Base-by-base conservation (phyloP, 2,113 vertebrate genomes). In the Vulpes vulpes region DNA sequence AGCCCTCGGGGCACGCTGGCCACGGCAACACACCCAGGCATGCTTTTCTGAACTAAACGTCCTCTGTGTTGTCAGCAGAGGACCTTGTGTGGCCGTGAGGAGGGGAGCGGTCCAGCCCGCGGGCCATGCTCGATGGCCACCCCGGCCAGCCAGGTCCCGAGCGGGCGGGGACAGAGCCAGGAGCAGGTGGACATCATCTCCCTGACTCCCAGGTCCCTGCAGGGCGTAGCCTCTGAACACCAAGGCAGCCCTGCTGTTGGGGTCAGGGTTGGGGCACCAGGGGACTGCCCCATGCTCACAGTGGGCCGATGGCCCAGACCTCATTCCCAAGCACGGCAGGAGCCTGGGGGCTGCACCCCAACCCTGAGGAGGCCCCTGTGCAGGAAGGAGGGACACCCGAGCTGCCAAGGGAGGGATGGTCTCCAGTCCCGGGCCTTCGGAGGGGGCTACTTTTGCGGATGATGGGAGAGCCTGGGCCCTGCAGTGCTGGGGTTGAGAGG, bases 1-100 rank as follows among this genome's bases (percentile, higher is more conserved):
- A 8, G 32, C 15, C 14, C 0, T 0, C 0, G 8, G 49, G 79
- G 32, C 23, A 0, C 0, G 0, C 8, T 0, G n/a, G 25, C 67
- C 15, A 2, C 2, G 19, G 1, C 49, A 6, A 20, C 55, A 43
- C 60, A 87, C 10, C 59, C 14, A 0, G 14, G 10, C 11, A 0
- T 0, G 1, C 55, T 53, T 11, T 49, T 25, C 57, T 19, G 74
- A n/a, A 35, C 10, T 55, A 22, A 65, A 53, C 0, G 43, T 27
- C 74, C 12, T 23, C 17, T 22, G 11, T 8, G 3, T 62, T 51
- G 35, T 55, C 38, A 73, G 38, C 49, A 2, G 17, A 8, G 27
- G 12, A 35, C 12, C 0, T 16, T 2, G 17, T 0, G 0, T 3
- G 1, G 27, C 38, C 0, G 0, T 1, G 91, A 5, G 5, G 59